phyloP scores from a whole-genome alignment of 2,113 vertebrate genomes.

The Myxocyprinus asiaticus region DNA sequence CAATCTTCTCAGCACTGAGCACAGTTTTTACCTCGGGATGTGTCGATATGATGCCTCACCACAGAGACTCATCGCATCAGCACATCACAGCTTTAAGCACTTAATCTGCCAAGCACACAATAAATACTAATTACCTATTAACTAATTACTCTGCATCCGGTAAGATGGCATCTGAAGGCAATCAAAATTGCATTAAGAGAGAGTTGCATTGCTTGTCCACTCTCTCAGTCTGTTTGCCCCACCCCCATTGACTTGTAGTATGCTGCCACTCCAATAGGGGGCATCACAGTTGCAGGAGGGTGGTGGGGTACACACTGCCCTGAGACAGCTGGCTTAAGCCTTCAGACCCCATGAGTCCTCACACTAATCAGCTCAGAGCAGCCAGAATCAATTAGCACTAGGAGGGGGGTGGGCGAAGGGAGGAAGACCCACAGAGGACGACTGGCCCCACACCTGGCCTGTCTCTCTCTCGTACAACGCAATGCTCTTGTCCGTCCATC shows the following conservation, averaged over 20 bases:
- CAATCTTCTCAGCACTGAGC: not conserved
- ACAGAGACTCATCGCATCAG: slow-evolving; percentile 14
- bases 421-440: slow-evolving; percentile 50
- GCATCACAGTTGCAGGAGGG: slow-evolving; percentile 42
- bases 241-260: slow-evolving; percentile 45
- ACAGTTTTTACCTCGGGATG: not conserved
- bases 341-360: slow-evolving; percentile 58
- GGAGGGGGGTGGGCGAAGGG: slow-evolving; percentile 47
- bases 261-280: slow-evolving; percentile 39
- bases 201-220: slow-evolving; percentile 24
- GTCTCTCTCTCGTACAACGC: slow-evolving; percentile 8
- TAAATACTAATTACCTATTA: slow-evolving; percentile 42
- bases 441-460: slow-evolving; percentile 57
- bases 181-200: slow-evolving; percentile 50
- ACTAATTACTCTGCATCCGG: slow-evolving; percentile 25
- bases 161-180: slow-evolving; percentile 38
- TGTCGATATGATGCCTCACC: not conserved
- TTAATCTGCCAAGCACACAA: slow-evolving; percentile 40
- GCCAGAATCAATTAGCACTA: slow-evolving; percentile 69
- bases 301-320: slow-evolving; percentile 48
- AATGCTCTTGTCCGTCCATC: not conserved
- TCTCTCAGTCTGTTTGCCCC: not conserved
- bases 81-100: slow-evolving; percentile 28
- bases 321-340: slow-evolving; percentile 61
- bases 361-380: slow-evolving; percentile 66